A percentile compares a stretch with the other conserved stretches of the same genome.
Evolutionary conservation across 2,888 invertebrate species (phyloP).

Genomic region (Neria commutata): DNA sequence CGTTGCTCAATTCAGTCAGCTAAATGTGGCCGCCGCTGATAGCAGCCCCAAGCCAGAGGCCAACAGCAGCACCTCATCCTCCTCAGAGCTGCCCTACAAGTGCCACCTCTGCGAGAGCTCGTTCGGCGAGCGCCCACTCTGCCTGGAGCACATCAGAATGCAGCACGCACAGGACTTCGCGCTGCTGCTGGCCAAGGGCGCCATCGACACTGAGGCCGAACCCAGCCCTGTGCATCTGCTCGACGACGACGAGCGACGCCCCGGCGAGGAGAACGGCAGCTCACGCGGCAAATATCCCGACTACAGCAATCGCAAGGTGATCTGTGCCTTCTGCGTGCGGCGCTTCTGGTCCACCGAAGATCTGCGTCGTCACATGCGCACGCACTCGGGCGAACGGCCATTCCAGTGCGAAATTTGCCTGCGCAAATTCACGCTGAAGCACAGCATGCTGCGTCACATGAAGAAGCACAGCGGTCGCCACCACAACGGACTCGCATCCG

Average conservation of each 20-base stretch:
- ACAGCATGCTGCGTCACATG: conserved; percentile 91
- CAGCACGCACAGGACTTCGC: conserved; percentile 80
- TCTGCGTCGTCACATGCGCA: conserved; percentile 89
- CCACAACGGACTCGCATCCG: conserved; percentile 55
- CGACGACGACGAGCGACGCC: conserved; percentile 68
- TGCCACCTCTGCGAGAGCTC: conserved; percentile 92
- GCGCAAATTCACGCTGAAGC: conserved; percentile 88
- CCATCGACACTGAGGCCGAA: conserved; percentile 68
- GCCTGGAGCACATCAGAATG: conserved; percentile 80
- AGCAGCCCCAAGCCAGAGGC: conserved; percentile 18
- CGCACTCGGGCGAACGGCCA: conserved; percentile 90
- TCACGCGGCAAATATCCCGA: conserved; percentile 83
- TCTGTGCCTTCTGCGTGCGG: conserved; percentile 90
- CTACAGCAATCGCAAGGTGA: conserved; percentile 85
- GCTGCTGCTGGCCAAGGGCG: conserved; percentile 81
- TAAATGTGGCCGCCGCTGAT: conserved; percentile 11
- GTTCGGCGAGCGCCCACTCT: conserved; percentile 78
- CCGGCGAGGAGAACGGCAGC: conserved; percentile 72
- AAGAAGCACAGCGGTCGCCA: conserved; percentile 81
- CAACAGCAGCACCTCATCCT: conserved; percentile 43
- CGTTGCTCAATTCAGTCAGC: conserved; percentile 66
- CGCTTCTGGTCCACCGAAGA: conserved; percentile 96
- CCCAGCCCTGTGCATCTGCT: conserved; percentile 47
- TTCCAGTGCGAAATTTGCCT: conserved; percentile 90
- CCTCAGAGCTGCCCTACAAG: conserved; percentile 81